phyloP scores from a whole-genome alignment of 2,888 invertebrate species.

The Rutpela maculata region DNA sequence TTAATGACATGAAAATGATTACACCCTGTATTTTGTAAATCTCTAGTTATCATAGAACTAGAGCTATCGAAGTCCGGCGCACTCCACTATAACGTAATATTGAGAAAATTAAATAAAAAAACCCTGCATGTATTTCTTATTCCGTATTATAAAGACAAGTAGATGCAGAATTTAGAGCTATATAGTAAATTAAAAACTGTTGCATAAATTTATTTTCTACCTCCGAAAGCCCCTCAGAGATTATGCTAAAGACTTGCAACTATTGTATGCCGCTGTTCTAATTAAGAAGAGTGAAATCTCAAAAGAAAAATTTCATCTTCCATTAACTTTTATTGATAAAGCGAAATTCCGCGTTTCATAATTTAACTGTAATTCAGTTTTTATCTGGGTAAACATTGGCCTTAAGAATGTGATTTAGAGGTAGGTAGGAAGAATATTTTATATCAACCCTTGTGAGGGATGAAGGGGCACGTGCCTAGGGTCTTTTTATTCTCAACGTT shows the following conservation, averaged over 20 bases:
- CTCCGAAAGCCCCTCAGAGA: not conserved
- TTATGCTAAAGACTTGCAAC: not conserved
- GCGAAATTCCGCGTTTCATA: constrained; percentile 34
- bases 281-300: constrained; percentile 24
- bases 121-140: too few species aligned
- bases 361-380: constrained; percentile 53
- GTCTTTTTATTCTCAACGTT: constrained; percentile 48
- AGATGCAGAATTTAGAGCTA: too few species aligned
- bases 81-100: too few species aligned
- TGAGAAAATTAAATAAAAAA: too few species aligned
- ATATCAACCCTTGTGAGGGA: constrained; percentile 51
- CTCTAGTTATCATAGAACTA: too few species aligned
- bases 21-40: too few species aligned
- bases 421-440: constrained; percentile 42
- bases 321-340: constrained; percentile 41
- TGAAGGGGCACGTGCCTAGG: constrained; percentile 55
- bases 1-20: too few species aligned
- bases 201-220: too few species aligned
- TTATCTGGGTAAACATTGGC: constrained; percentile 56
- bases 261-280: not conserved
- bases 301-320: constrained; percentile 41
- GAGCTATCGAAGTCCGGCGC: too few species aligned
- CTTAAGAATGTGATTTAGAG: constrained; percentile 53
- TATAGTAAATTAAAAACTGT: too few species aligned
- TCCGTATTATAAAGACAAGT: too few species aligned